Base-by-base conservation (phyloP, 2,113 vertebrate species). In the Solea solea region DNA sequence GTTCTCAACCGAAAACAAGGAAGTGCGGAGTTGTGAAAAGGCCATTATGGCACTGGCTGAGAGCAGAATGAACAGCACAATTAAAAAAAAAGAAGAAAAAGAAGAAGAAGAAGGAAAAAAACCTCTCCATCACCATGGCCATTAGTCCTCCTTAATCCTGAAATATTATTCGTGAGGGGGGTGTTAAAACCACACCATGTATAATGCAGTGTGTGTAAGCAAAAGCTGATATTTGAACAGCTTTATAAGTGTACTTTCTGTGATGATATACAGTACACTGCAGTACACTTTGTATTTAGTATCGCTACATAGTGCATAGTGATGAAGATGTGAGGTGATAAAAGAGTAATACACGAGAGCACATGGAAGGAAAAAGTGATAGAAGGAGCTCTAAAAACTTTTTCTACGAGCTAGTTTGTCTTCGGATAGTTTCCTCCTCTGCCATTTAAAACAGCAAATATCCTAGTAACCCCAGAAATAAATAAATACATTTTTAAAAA, bases 1-100 rank as follows among this genome's bases (percentile, higher is more conserved):
- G 78, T 62, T 83, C 63, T 27, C 71, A 82, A 81, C 73, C 82
- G 68, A 80, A 51, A 74, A 78, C 34, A 55, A 8, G 40, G 42
- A 64, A 39, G 76, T 77, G 82, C 72, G 76, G 85, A 81, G 56
- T 80, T 3, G 72, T 86, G 80, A 87, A 87, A 89, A 89, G 79
- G 87, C 69, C 81, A 81, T 56, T 13, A 56, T 64, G 12, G 10
- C 62, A 44, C 44, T 44, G 25, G 58, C 42, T 84, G 68, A 42
- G 76, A 71, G 56, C 41, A 62, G 68, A 85, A 76, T 73, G 69
- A 86, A 85, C 45, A 69, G 40, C 64, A 60, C 28, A 82, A 78
- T 85, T 87, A 73, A 74, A 80, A 42, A 34, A 27, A 46, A n/a
- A n/a, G n/a, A n/a, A n/a, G n/a, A n/a, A n/a, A 42, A 45, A 44